Evolutionary conservation across 2,797 vertebrate species (phyloP).

Genomic region (Pantherophis vulpinus): DNA sequence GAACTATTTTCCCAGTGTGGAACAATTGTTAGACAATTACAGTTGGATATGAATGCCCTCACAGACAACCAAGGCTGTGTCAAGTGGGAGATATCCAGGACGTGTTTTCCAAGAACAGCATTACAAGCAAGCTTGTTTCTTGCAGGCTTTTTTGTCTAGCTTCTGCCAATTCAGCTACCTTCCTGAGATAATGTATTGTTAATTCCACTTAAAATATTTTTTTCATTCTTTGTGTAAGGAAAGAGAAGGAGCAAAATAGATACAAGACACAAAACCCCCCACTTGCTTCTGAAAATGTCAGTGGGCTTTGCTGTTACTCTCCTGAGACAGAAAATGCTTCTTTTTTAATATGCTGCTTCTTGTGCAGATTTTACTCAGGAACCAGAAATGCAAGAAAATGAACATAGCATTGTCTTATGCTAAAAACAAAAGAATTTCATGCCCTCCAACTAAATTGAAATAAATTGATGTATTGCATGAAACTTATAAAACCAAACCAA

Average conservation of each 20-base stretch:
- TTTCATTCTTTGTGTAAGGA: slow-evolving; percentile 30
- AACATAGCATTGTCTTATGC: slow-evolving; percentile 19
- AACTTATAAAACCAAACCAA: background rate
- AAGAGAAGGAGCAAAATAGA: background rate
- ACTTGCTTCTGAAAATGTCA: slow-evolving; percentile 14
- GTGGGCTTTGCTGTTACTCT: slow-evolving; percentile 18
- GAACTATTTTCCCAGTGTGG: slow-evolving; percentile 72
- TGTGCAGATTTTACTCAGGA: background rate
- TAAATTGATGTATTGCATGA: background rate
- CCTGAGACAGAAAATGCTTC: slow-evolving; percentile 23
- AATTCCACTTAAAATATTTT: slow-evolving; percentile 40
- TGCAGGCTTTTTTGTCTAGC: slow-evolving; percentile 24
- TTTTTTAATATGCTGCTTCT: slow-evolving; percentile 20
- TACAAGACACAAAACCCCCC: slow-evolving; percentile 24
- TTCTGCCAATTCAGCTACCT: background rate
- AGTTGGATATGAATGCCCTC: slow-evolving; percentile 68
- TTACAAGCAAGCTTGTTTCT: slow-evolving; percentile 56
- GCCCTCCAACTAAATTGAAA: background rate
- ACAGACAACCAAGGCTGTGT: slow-evolving; percentile 62
- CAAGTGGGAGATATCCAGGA: slow-evolving; percentile 64
- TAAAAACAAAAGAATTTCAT: slow-evolving; percentile 14
- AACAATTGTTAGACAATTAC: slow-evolving; percentile 78
- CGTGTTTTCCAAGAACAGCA: slow-evolving; percentile 58
- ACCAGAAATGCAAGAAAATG: background rate
- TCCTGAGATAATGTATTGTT: slow-evolving; percentile 31